Evolutionary conservation across 2,888 invertebrate species (phyloP).

Genomic region (Opisthograptis luteolata): DNA sequence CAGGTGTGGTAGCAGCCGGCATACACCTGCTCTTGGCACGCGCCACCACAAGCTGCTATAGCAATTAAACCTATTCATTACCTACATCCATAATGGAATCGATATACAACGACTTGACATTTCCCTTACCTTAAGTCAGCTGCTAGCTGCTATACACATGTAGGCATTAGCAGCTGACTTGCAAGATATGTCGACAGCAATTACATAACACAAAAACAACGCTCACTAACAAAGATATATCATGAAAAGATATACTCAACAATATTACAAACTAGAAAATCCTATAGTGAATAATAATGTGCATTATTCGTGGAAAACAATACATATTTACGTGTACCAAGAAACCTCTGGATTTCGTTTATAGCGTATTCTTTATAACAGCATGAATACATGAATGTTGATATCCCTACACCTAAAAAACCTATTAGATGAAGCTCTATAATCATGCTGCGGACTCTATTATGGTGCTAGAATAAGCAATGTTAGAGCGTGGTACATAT

Average conservation of each 20-base stretch:
- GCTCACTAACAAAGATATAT: constrained; percentile 27
- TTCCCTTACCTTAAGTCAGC: too few species aligned
- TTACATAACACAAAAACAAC: constrained; percentile 43
- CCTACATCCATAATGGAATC: constrained; percentile 57
- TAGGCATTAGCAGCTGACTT: constrained; percentile 59
- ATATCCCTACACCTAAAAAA: constrained; percentile 41
- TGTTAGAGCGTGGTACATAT: constrained; percentile 1
- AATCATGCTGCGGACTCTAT: constrained; percentile 1
- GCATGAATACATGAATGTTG: constrained; percentile 51
- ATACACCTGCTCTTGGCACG: constrained; percentile 74
- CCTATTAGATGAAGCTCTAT: constrained; percentile 17
- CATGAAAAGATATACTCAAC: constrained; percentile 20
- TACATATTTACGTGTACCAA: constrained; percentile 41
- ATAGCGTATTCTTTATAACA: constrained; percentile 42
- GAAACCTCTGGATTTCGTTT: constrained; percentile 38
- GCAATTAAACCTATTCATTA: constrained; percentile 58
- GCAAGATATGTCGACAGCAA: constrained; percentile 45
- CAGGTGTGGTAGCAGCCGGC: constrained; percentile 82
- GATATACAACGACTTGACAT: constrained; percentile 53
- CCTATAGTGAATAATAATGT: constrained; percentile 44
- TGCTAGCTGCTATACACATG: too few species aligned
- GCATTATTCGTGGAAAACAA: constrained; percentile 37
- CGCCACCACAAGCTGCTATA: constrained; percentile 78
- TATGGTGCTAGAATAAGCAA: not conserved
- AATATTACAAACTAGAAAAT: constrained; percentile 32